phyloP scores from a whole-genome alignment of 2,797 vertebrate genomes.

The Epinephelus awoara region DNA sequence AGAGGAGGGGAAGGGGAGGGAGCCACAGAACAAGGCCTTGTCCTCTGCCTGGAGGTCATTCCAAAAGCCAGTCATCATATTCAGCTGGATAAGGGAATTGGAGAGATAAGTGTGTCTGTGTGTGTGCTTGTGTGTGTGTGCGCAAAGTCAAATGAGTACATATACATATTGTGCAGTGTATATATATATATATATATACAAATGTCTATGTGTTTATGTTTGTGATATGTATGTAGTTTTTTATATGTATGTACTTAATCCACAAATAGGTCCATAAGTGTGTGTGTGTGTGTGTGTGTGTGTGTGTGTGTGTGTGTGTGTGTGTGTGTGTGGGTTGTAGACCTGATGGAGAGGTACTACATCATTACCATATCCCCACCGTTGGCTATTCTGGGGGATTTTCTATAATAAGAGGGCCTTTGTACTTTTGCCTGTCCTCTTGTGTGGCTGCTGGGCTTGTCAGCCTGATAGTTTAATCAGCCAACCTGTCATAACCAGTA shows the following conservation, averaged over 20 bases:
- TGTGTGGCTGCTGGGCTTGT: conserved; percentile 83
- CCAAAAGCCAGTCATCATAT: conserved; percentile 89
- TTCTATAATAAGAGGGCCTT: conserved; percentile 81
- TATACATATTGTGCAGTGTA: conserved; percentile 28
- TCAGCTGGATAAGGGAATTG: conserved; percentile 87
- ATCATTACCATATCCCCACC: conserved; percentile 84
- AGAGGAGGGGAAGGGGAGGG: conserved; percentile 81
- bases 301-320: conserved; percentile 32
- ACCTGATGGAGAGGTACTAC: conserved; percentile 69
- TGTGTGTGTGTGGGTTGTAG: conserved; percentile 48
- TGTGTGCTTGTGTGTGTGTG: conserved; percentile 28
- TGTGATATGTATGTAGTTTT: conserved; percentile 51
- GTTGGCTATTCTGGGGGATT: conserved; percentile 81
- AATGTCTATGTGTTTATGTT: conserved; percentile 35
- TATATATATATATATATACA: conserved; percentile 23
- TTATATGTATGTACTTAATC: conserved; percentile 37
- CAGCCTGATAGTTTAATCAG: conserved; percentile 84
- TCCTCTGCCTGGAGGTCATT: conserved; percentile 95
- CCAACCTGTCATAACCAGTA: conserved; percentile 79
- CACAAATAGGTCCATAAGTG: conserved; percentile 46
- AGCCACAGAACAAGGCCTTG: conserved; percentile 89
- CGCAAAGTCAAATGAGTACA: neutral
- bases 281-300: neutral
- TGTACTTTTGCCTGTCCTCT: conserved; percentile 81
- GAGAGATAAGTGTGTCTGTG: conserved; percentile 74